Percentiles rank a stretch among this genome's conserved stretches.
phyloP scores from a whole-genome alignment of 1,140 invertebrate genomes.

The Tachypleus tridentatus region DNA sequence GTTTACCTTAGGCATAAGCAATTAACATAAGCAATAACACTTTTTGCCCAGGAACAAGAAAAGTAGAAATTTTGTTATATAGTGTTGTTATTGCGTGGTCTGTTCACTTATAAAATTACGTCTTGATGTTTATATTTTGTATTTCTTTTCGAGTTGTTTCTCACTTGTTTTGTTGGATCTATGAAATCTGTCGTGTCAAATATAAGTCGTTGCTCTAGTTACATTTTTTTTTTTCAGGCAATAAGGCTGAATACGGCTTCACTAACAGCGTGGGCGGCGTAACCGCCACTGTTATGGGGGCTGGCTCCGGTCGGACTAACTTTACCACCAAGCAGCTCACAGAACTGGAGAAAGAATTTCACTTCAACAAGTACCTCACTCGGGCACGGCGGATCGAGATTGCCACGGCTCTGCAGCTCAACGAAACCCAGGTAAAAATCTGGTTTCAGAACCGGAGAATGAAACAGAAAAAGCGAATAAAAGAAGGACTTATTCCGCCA shows the following conservation, averaged over 20 bases:
- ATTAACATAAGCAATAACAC: too few species aligned
- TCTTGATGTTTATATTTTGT: too few species aligned
- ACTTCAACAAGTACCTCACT: conserved; percentile 98
- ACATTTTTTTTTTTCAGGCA: background rate
- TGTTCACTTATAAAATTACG: too few species aligned
- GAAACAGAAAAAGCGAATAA: conserved; percentile 31
- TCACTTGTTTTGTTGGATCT: too few species aligned
- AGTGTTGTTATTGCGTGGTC: too few species aligned
- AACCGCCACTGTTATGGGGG: background rate
- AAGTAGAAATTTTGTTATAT: too few species aligned
- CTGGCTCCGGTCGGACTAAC: conserved; percentile 69
- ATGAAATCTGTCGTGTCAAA: too few species aligned
- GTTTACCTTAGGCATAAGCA: too few species aligned
- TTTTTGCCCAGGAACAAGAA: too few species aligned
- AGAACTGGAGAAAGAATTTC: conserved; percentile 97
- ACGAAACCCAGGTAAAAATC: conserved; percentile 73
- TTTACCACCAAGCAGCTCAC: conserved; percentile 99
- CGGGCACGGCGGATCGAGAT: conserved; percentile 93
- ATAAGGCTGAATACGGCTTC: conserved; percentile 11
- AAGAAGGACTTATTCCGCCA: conserved; percentile 65
- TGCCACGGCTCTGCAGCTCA: conserved; percentile 84
- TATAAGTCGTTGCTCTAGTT: too few species aligned
- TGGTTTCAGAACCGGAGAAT: conserved; percentile 37
- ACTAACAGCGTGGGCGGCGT: conserved; percentile 45
- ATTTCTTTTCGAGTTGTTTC: too few species aligned